Evolutionary conservation across 2,113 vertebrate species (phyloP).

Genomic region (Leptobrachium ailaonicum): DNA sequence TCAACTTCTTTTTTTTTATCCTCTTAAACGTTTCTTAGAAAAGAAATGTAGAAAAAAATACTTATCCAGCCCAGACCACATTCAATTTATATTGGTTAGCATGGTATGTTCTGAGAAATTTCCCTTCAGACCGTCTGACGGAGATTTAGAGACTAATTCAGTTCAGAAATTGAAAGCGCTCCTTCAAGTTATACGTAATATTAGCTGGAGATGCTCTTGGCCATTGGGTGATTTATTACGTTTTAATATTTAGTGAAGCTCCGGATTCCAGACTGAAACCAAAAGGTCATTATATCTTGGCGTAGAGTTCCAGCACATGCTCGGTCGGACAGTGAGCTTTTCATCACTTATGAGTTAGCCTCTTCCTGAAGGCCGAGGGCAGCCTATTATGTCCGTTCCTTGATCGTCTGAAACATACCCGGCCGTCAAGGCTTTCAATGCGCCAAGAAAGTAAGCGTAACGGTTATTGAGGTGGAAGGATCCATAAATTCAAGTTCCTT

Average conservation of each 20-base stretch:
- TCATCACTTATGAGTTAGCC: not conserved
- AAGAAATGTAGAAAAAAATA: not conserved
- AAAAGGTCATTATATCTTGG: not conserved
- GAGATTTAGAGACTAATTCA: conserved; percentile 8
- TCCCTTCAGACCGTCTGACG: conserved; percentile 13
- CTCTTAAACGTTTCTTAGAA: not conserved
- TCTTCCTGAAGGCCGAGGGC: not conserved
- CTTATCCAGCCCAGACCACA: not conserved
- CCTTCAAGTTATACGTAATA: conserved; percentile 5
- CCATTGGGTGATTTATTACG: not conserved
- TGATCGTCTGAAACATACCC: not conserved
- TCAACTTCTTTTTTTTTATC: not conserved
- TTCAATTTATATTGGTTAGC: conserved; percentile 7
- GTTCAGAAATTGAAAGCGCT: not conserved
- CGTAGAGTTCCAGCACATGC: not conserved
- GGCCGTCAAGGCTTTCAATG: not conserved
- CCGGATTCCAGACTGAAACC: not conserved
- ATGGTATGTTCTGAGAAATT: not conserved
- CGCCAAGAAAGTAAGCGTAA: too few relatives aligned
- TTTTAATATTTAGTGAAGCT: conserved; percentile 1
- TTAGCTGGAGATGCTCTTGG: conserved; percentile 5
- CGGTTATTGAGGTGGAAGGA: too few relatives aligned
- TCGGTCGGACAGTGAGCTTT: not conserved
- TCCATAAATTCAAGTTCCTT: too few relatives aligned
- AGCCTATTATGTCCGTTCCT: not conserved